Percentiles rank a stretch among this genome's conserved stretches.
phyloP scores from a whole-genome alignment of 2,113 vertebrate species.

The Petroica traversi region DNA sequence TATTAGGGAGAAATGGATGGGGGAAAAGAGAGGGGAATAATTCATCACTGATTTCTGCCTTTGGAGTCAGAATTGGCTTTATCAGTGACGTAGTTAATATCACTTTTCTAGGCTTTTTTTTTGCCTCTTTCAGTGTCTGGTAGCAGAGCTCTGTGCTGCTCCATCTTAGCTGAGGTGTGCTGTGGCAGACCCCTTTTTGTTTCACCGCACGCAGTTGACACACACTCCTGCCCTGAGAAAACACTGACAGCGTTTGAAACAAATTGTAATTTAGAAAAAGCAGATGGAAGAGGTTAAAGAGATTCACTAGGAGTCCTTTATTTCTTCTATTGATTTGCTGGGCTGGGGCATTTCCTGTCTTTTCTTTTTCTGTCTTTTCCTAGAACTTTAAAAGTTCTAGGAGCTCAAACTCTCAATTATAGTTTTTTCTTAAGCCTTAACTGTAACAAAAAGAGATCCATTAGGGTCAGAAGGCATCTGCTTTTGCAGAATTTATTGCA shows the following conservation, averaged over 20 bases:
- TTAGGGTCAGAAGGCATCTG: background rate
- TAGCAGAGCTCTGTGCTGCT: background rate
- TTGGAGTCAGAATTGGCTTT: background rate
- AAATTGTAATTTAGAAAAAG: background rate
- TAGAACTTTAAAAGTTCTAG: background rate
- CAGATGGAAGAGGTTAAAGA: background rate
- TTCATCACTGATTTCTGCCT: background rate
- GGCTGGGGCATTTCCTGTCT: background rate
- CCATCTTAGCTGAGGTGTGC: background rate
- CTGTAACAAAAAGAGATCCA: background rate
- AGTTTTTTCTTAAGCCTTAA: background rate
- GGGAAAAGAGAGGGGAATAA: background rate
- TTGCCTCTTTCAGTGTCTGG: background rate
- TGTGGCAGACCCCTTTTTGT: background rate
- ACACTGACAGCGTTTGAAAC: background rate
- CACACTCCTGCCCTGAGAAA: background rate
- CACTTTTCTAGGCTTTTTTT: background rate
- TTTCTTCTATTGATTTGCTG: background rate
- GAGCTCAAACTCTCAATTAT: background rate
- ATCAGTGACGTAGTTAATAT: background rate
- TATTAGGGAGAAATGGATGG: background rate
- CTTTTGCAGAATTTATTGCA: background rate
- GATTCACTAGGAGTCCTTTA: background rate
- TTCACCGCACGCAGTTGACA: rapidly evolving
- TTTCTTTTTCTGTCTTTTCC: background rate